These are phyloP conservation scores for Chiloscyllium plagiosum DNA, from an alignment of 2,113 vertebrate genomes.

Conservation along the genomic window DNA sequence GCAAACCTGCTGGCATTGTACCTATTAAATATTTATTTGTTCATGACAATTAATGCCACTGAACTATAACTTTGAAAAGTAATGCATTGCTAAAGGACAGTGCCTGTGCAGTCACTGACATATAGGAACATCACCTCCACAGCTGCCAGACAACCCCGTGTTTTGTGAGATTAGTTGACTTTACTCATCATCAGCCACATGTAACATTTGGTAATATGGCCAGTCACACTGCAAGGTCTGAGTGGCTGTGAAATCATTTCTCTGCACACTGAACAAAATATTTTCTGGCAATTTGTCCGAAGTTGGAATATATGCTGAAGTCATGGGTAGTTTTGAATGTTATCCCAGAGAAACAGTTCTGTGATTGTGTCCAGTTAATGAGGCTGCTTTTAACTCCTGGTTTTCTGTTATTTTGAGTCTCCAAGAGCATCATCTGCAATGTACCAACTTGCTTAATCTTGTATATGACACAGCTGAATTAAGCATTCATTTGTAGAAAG, in stretches of 20 bases:
- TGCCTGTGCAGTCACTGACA: neutral
- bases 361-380: neutral
- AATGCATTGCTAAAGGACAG: neutral
- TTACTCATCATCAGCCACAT: neutral
- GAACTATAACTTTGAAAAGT: neutral
- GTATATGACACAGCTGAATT: neutral
- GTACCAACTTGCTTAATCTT: neutral
- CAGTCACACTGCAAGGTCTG: neutral
- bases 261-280: too few species aligned
- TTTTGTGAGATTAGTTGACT: neutral
- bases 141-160: neutral
- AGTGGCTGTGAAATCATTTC: neutral
- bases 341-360: neutral
- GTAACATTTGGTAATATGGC: too few species aligned
- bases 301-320: neutral
- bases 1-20: neutral
- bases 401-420: neutral
- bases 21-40: neutral
- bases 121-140: neutral
- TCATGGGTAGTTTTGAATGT: neutral
- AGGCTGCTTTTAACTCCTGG: neutral
- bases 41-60: neutral
- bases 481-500: neutral
- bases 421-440: neutral
- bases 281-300: neutral